phyloP scores from a whole-genome alignment of 2,888 invertebrate species.

The Synanthedon tipuliformis region DNA sequence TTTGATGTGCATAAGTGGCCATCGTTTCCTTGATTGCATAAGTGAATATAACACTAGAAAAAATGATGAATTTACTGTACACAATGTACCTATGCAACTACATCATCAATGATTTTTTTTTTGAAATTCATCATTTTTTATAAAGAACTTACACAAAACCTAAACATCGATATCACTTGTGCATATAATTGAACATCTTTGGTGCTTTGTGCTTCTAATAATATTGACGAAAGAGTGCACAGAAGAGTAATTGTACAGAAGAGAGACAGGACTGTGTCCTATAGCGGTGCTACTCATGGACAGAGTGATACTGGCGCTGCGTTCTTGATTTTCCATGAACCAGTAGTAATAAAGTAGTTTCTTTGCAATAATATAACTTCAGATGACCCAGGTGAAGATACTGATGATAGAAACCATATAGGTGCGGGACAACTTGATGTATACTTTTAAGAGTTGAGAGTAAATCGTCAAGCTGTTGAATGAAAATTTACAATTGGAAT shows the following conservation, averaged over 20 bases:
- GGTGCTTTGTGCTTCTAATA: slow-evolving; percentile 50
- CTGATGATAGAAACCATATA: no score
- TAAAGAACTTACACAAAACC: slow-evolving; percentile 7
- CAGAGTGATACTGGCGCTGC: slow-evolving; percentile 4
- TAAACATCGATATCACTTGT: slow-evolving; percentile 41
- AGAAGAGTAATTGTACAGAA: slow-evolving; percentile 36
- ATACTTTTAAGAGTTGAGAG: no score
- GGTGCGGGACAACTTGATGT: no score
- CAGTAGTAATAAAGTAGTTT: background rate
- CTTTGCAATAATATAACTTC: no score
- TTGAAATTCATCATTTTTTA: slow-evolving; percentile 16
- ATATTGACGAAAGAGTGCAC: slow-evolving; percentile 42
- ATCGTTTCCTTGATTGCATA: slow-evolving; percentile 10
- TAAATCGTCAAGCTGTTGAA: no score
- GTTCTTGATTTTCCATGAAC: background rate
- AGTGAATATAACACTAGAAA: slow-evolving; percentile 20
- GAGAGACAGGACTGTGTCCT: slow-evolving; percentile 19
- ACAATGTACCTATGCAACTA: background rate
- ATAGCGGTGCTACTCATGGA: slow-evolving; percentile 46
- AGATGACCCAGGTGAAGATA: slow-evolving; percentile 19
- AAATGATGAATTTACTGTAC: slow-evolving; percentile 30
- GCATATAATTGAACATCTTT: slow-evolving; percentile 22
- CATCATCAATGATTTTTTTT: no score
- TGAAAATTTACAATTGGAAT: no score
- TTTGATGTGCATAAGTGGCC: slow-evolving; percentile 30